Percentiles rank a stretch among this genome's conserved stretches.
Conservation (phyloP, 2,888 invertebrate genomes). For the Drosophila pseudotalamancana region DNA sequence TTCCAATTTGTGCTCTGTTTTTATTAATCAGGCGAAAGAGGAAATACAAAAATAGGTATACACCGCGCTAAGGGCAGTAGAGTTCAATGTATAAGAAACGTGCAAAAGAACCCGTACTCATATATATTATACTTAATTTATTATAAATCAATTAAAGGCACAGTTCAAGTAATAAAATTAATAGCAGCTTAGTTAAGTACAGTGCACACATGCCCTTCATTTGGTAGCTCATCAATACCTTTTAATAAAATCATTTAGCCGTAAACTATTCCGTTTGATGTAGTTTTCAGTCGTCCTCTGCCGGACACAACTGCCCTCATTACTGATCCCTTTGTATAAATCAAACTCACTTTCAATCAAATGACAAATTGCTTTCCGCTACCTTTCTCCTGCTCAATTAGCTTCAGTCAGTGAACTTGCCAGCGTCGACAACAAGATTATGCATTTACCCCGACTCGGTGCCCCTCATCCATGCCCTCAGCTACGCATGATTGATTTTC, state of each 20-base stretch:
- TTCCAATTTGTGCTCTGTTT: constrained; percentile 70
- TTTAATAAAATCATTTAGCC: neutral
- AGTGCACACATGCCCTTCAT: neutral
- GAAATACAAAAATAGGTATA: constrained; percentile 28
- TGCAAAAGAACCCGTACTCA: neutral
- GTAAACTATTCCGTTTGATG: neutral
- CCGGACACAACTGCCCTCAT: constrained; percentile 23
- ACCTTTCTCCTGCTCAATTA: constrained; percentile 73
- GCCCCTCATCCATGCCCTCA: neutral
- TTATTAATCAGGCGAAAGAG: constrained; percentile 62
- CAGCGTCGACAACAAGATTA: constrained; percentile 56
- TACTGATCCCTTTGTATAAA: constrained; percentile 43
- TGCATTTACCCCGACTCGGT: constrained; percentile 39
- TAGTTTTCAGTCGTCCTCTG: neutral
- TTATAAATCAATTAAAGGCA: neutral
- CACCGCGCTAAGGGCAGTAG: constrained; percentile 24
- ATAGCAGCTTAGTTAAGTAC: neutral
- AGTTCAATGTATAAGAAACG: constrained; percentile 32
- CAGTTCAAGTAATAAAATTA: neutral
- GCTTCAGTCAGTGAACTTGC: constrained; percentile 67
- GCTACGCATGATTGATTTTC: constrained; percentile 58
- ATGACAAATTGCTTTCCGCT: constrained; percentile 76
- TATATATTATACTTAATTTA: too few species aligned
- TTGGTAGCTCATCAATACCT: neutral
- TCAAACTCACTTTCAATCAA: constrained; percentile 73